A percentile compares a stretch with the other conserved stretches of the same genome.
phyloP scores from a whole-genome alignment of 1,140 invertebrate genomes.

The Protaetia brevitarsis region DNA sequence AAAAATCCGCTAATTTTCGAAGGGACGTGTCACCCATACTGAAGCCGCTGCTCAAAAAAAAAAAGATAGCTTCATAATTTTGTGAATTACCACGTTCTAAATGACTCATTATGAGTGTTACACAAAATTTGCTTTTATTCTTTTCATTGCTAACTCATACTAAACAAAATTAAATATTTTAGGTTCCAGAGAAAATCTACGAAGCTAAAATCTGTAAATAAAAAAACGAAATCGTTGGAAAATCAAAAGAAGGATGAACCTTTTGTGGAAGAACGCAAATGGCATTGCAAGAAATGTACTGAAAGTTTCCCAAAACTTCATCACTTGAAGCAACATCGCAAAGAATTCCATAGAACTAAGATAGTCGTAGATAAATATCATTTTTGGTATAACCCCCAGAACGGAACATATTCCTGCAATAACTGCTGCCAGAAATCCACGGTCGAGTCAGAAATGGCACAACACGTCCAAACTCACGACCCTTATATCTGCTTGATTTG shows the following conservation, averaged over 20 bases:
- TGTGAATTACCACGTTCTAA: too few relatives aligned
- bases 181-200: not conserved
- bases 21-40: too few relatives aligned
- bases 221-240: not conserved
- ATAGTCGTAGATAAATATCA: constrained; percentile 28
- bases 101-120: too few relatives aligned
- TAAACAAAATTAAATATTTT: not conserved
- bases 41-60: too few relatives aligned
- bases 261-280: constrained; percentile 13
- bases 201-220: too few relatives aligned
- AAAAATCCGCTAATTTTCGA: too few relatives aligned
- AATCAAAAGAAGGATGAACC: not conserved
- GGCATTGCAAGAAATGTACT: constrained; percentile 36
- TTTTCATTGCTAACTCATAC: too few relatives aligned
- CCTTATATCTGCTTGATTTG: constrained; percentile 34
- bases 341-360: constrained; percentile 20
- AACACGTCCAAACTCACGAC: constrained; percentile 37
- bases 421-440: constrained; percentile 37
- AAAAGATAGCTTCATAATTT: too few relatives aligned
- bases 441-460: constrained; percentile 36
- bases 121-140: too few relatives aligned
- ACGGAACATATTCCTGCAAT: constrained; percentile 37
- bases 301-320: constrained; percentile 25
- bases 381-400: constrained; percentile 35
- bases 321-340: constrained; percentile 32